Evolutionary conservation across 2,888 invertebrate genomes (phyloP).

Genomic region (Chesias legatella): DNA sequence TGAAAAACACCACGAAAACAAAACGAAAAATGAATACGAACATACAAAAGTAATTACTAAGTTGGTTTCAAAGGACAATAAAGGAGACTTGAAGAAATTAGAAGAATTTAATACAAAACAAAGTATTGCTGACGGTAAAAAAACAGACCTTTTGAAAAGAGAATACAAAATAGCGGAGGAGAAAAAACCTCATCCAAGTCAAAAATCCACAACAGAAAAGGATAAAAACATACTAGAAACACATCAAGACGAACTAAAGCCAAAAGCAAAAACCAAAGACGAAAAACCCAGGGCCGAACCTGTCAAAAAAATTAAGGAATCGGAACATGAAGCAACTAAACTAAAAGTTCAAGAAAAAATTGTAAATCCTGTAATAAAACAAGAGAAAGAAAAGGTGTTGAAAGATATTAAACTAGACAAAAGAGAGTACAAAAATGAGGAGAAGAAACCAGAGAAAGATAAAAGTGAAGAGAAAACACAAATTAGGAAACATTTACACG

Average conservation of each 20-base stretch:
- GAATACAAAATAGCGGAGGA: slow-evolving; percentile 15
- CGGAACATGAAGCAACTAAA: slow-evolving; percentile 14
- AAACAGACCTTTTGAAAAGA: slow-evolving; percentile 19
- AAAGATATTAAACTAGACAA: slow-evolving; percentile 10
- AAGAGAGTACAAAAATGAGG: slow-evolving; percentile 1
- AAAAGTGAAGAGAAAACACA: slow-evolving; percentile 24
- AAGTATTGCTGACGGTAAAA: slow-evolving; percentile 20
- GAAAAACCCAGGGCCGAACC: slow-evolving; percentile 29
- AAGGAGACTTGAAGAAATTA: slow-evolving; percentile 12
- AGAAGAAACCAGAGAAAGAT: slow-evolving; percentile 10
- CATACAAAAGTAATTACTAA: slow-evolving; percentile 10
- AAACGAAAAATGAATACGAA: slow-evolving; percentile 17
- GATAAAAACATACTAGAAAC: slow-evolving; percentile 9
- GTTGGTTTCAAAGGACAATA: slow-evolving; percentile 6
- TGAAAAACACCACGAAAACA: neutral
- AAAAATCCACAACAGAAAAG: slow-evolving; percentile 10
- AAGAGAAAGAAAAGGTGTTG: slow-evolving; percentile 2
- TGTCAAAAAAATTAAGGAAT: slow-evolving; percentile 14
- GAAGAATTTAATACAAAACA: slow-evolving; percentile 2
- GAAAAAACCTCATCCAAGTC: slow-evolving; percentile 1
- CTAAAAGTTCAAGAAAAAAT: slow-evolving; percentile 25
- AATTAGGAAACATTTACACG: slow-evolving; percentile 26
- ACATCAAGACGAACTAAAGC: slow-evolving; percentile 37
- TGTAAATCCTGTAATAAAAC: slow-evolving; percentile 3
- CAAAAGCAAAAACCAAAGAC: slow-evolving; percentile 24